phyloP scores from a whole-genome alignment of 2,888 invertebrate genomes.

The Liodrosophila aerea region DNA sequence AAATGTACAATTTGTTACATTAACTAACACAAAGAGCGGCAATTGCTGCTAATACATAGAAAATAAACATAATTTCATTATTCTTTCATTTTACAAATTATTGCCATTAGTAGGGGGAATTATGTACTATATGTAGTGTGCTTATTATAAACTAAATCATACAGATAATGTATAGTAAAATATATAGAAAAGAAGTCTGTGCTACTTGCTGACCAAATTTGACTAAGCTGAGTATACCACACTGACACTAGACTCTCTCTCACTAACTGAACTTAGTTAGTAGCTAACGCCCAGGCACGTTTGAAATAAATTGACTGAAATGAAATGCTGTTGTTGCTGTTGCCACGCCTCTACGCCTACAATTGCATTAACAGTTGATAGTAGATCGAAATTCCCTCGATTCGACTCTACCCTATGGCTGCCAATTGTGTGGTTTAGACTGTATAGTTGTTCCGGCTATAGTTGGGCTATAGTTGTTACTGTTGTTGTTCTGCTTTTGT shows the following conservation, averaged over 20 bases:
- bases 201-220: constrained; percentile 36
- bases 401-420: constrained; percentile 46
- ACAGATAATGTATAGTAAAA: constrained; percentile 5
- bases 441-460: constrained; percentile 8
- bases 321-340: constrained; percentile 2
- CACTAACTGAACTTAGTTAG: too few species aligned
- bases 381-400: constrained; percentile 40
- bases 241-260: neutral
- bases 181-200: constrained; percentile 28
- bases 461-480: constrained; percentile 7
- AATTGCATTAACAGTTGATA: too few species aligned
- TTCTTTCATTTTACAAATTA: constrained; percentile 3
- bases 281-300: constrained; percentile 45
- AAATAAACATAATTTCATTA: neutral
- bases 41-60: too few species aligned
- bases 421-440: constrained; percentile 23
- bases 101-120: neutral
- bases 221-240: constrained; percentile 70
- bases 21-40: too few species aligned
- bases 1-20: too few species aligned
- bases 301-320: constrained; percentile 4
- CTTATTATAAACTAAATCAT: neutral
- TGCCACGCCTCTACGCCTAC: constrained; percentile 1
- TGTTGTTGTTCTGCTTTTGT: constrained; percentile 21
- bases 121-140: neutral